Evolutionary conservation across 2,797 vertebrate species (phyloP).

Genomic region (Dallia pectoralis): DNA sequence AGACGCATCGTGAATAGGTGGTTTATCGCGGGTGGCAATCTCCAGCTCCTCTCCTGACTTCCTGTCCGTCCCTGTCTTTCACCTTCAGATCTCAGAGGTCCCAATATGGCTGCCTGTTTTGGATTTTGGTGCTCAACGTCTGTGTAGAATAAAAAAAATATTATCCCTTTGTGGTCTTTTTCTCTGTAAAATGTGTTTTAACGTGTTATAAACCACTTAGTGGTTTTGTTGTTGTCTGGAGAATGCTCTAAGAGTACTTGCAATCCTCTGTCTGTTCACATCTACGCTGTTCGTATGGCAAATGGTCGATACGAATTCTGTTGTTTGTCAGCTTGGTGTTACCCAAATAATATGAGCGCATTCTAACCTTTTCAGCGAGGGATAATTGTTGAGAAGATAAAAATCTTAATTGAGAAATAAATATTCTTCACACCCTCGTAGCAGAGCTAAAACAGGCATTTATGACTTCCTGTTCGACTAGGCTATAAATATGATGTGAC

Average conservation of each 20-base stretch:
- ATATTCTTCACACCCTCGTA: no score
- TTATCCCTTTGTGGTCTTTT: neutral
- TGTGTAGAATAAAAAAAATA: neutral
- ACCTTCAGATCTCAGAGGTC: neutral
- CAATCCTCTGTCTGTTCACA: neutral
- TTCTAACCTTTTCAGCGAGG: no score
- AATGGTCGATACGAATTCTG: no score
- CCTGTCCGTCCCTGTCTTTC: conserved; percentile 38
- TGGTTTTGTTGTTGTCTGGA: neutral
- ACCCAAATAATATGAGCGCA: no score
- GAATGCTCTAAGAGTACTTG: neutral
- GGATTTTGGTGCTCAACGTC: neutral
- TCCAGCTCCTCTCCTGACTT: conserved; percentile 58
- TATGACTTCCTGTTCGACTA: no score
- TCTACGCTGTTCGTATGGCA: neutral
- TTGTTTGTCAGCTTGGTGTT: no score
- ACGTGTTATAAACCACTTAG: neutral
- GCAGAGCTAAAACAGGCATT: no score
- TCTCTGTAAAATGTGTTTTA: neutral
- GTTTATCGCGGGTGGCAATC: conserved; percentile 65
- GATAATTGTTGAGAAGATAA: no score
- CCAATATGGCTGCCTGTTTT: neutral
- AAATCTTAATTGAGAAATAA: no score
- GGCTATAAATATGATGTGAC: no score
- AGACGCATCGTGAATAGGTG: conserved; percentile 45